Base-by-base conservation (phyloP, 1,140 invertebrate genomes). In the Acromyrmex heyeri region DNA sequence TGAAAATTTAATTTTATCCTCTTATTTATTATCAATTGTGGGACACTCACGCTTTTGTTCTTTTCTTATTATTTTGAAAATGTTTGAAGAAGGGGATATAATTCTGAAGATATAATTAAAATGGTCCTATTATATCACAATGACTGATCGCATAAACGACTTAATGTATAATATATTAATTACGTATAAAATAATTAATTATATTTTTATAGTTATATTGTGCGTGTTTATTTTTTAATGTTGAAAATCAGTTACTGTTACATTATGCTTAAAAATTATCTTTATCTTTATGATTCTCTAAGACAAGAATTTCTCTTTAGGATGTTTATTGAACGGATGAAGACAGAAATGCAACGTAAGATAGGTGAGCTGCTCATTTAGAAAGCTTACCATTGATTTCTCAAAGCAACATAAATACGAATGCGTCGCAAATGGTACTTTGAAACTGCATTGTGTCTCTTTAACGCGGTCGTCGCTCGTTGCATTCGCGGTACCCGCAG, bases 1-100 rank as follows among this genome's bases (percentile, higher is more conserved):
- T 81, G 34, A 24, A 77, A 27, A 83, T 89, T 87, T 83, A 87
- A 87, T 89, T 62, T 89, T 38, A 62, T 14, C n/a, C 38, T 61
- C 24, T 16, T 78, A 30, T 21, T 78, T 57, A 65, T 44, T 85
- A 78, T 57, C 21, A 14, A 65, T 64, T 27, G 24, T 6, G 30
- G 21, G 1, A 44, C 14, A 53, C 18, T 38, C 48, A 34, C 24
- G 12, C 48, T 8, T 77, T 21, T 14, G 1, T 50, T 61, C 3
- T 83, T 61, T 30, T 61, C 16, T 16, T 2, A 21, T 48, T 34
- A 34, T 65, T 64, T 57, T 4, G 4, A 65, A 65, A 50, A 50
- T 16, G 48, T 48, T 24, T 0, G 0, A 24, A 24, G 24, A 24
- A 24, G 24, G 1, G 24, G 24, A 24, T 24, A 24, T 24, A 24